A percentile compares a stretch with the other conserved stretches of the same genome.
phyloP scores from a whole-genome alignment of 2,888 invertebrate species.

The Hemaris fuciformis region DNA sequence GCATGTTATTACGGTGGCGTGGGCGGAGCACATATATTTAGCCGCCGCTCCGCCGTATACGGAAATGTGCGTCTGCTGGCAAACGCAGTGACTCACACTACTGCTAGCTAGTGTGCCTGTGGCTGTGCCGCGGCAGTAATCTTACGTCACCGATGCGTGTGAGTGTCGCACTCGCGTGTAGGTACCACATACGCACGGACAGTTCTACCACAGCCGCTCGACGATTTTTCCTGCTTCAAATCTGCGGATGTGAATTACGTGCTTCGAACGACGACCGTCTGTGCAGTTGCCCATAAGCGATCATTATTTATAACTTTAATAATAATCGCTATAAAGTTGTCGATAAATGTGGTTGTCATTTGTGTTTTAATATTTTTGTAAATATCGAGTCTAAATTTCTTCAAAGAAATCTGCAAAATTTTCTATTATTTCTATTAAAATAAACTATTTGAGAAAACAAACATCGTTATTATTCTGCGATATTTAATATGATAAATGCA shows the following conservation, averaged over 20 bases:
- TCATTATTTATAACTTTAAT: not conserved
- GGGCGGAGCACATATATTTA: constrained; percentile 31
- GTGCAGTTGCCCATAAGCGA: not conserved
- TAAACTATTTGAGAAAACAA: too few species aligned
- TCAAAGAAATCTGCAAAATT: too few species aligned
- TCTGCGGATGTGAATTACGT: constrained; percentile 47
- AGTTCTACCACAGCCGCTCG: constrained; percentile 21
- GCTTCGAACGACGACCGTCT: constrained; percentile 31
- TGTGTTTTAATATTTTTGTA: too few species aligned
- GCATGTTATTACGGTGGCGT: constrained; percentile 2
- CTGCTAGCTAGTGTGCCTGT: constrained; percentile 14
- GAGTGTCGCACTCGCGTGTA: constrained; percentile 5
- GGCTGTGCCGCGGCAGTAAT: not conserved
- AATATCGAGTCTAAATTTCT: too few species aligned
- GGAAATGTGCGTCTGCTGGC: constrained; percentile 29
- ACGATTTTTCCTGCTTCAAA: constrained; percentile 32
- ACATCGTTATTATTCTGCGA: too few species aligned
- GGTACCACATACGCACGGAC: not conserved
- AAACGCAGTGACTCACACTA: constrained; percentile 30
- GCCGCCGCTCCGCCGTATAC: constrained; percentile 29
- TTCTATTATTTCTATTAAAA: too few species aligned
- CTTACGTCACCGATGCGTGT: constrained; percentile 25
- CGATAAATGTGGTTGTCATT: too few species aligned
- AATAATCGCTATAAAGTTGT: not conserved
- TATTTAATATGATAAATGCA: too few species aligned